Conservation (phyloP, 2,888 invertebrate genomes). For the Clanis bilineata region DNA sequence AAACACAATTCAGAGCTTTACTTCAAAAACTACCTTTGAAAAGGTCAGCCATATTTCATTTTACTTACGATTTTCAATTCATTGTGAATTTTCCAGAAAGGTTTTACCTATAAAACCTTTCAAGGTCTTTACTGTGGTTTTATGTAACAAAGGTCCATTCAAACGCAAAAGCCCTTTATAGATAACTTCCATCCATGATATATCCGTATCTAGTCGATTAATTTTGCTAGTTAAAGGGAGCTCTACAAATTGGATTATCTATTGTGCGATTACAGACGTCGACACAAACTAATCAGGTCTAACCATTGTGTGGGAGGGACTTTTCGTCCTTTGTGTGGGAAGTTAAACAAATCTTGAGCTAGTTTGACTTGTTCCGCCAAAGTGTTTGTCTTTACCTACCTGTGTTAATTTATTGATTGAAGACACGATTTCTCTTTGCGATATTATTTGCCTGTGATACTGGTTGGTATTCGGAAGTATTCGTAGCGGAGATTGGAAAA, state of each 20-base stretch:
- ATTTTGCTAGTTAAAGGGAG: slow-evolving; percentile 39
- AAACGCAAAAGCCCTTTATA: neutral
- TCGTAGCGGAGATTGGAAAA: neutral
- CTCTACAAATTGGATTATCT: slow-evolving; percentile 55
- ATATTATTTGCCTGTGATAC: neutral
- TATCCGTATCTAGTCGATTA: slow-evolving; percentile 37
- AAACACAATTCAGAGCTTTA: neutral
- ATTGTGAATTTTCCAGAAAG: neutral
- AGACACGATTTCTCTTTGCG: neutral
- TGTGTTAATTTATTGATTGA: neutral
- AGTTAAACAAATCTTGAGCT: slow-evolving; percentile 47
- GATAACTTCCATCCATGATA: slow-evolving; percentile 22
- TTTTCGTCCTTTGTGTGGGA: slow-evolving; percentile 34
- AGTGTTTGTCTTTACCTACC: slow-evolving; percentile 29
- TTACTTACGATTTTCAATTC: neutral
- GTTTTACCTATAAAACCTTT: neutral
- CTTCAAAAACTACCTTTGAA: neutral
- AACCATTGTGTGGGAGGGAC: slow-evolving; percentile 32
- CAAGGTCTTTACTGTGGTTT: neutral
- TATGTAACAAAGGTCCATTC: neutral
- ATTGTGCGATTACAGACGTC: slow-evolving; percentile 52
- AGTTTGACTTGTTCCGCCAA: slow-evolving; percentile 39
- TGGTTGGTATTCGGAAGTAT: neutral
- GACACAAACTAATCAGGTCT: slow-evolving; percentile 49
- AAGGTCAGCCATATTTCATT: neutral